Conservation (phyloP, 2,888 invertebrate species). For the Disparrhopalites patrizii region DNA sequence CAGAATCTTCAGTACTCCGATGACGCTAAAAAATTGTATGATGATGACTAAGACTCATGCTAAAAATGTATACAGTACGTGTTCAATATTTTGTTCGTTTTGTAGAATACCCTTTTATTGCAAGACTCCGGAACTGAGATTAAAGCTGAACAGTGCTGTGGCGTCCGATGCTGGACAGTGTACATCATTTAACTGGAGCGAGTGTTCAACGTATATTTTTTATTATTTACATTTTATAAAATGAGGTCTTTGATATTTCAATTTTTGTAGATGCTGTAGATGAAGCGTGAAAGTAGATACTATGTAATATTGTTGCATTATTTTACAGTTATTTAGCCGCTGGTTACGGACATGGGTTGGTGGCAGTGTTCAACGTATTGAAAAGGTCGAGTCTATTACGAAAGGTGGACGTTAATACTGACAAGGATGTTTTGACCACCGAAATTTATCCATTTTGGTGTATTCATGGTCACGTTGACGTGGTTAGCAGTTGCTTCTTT, state of each 20-base stretch:
- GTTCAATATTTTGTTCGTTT: background rate
- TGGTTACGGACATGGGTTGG: slow-evolving; percentile 38
- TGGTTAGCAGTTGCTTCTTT: slow-evolving; percentile 32
- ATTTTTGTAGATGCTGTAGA: background rate
- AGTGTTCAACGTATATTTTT: slow-evolving; percentile 31
- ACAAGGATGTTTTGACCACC: slow-evolving; percentile 1
- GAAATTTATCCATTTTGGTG: slow-evolving; percentile 42
- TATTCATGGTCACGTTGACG: slow-evolving; percentile 33
- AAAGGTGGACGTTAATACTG: background rate
- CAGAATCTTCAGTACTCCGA: slow-evolving; percentile 14
- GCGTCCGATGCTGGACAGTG: slow-evolving; percentile 33
- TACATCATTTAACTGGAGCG: slow-evolving; percentile 43
- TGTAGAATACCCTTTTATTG: slow-evolving; percentile 34
- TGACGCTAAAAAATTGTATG: background rate
- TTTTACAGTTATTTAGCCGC: slow-evolving; percentile 24
- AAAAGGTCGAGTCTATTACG: slow-evolving; percentile 31
- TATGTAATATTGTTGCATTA: background rate
- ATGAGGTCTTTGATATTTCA: background rate
- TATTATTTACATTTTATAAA: background rate
- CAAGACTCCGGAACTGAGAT: slow-evolving; percentile 40
- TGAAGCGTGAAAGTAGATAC: background rate
- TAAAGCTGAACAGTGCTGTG: slow-evolving; percentile 22
- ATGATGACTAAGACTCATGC: too few relatives aligned
- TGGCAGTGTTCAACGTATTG: slow-evolving; percentile 40
- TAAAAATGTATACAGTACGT: too few relatives aligned